phyloP scores from a whole-genome alignment of 2,888 invertebrate species.

The Camponotus fellah region DNA sequence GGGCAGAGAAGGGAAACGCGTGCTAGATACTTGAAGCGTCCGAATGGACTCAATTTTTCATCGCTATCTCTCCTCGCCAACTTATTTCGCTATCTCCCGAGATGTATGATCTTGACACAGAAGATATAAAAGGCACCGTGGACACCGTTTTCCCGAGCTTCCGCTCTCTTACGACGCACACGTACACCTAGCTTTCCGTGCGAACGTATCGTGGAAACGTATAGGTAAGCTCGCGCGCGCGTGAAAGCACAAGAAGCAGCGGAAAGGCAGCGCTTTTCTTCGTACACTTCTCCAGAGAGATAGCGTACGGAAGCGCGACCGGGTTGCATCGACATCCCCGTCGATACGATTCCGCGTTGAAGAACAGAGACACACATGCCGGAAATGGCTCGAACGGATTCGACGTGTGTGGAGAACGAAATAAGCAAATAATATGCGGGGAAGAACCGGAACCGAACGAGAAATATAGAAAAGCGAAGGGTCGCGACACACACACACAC shows the following conservation, averaged over 20 bases:
- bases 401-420: conserved; percentile 82
- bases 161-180: conserved; percentile 8
- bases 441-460: conserved; percentile 55
- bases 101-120: conserved; percentile 7
- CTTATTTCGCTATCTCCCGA: conserved; percentile 22
- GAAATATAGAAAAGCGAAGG: conserved; percentile 25
- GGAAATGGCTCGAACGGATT: conserved; percentile 69
- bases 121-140: neutral
- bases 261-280: conserved; percentile 60
- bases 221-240: conserved; percentile 33
- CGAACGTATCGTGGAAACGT: conserved; percentile 26
- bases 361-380: conserved; percentile 63
- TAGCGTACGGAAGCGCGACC: conserved; percentile 46
- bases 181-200: conserved; percentile 24
- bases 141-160: neutral
- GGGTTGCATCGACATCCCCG: conserved; percentile 51
- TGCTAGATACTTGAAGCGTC: neutral
- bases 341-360: conserved; percentile 51
- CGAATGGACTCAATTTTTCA: neutral
- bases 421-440: conserved; percentile 76
- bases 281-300: conserved; percentile 55
- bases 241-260: conserved; percentile 44
- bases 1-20: neutral
- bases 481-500: conserved; percentile 62
- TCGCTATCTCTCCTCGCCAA: neutral